A percentile compares a stretch with the other conserved stretches of the same genome.
Evolutionary conservation across 2,797 vertebrate genomes (phyloP).

Genomic region (Lophotriccus pileatus): DNA sequence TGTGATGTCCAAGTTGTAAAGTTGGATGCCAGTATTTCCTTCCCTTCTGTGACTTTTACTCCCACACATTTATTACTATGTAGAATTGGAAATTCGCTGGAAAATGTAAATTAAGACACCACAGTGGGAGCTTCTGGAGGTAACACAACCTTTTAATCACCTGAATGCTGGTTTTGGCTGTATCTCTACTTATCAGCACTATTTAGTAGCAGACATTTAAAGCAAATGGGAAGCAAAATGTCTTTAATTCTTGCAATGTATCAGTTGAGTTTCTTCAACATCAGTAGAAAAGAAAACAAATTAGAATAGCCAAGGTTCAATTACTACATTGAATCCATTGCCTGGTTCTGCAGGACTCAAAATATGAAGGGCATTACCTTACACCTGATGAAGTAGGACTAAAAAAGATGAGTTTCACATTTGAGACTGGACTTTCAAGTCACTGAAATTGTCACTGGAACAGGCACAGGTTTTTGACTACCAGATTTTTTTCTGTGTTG

Average conservation of each 20-base stretch:
- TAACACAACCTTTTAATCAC: background rate
- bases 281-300: background rate
- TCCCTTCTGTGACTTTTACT: constrained; percentile 24
- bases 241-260: background rate
- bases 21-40: background rate
- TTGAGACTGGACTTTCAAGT: background rate
- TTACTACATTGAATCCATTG: background rate
- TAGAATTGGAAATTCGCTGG: background rate
- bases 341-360: background rate
- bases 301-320: background rate
- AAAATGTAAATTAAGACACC: constrained; percentile 54
- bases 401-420: background rate
- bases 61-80: background rate
- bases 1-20: background rate
- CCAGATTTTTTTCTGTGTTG: background rate
- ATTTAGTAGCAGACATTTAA: background rate
- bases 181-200: background rate
- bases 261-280: background rate
- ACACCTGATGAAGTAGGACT: background rate
- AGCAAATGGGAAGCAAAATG: background rate
- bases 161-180: background rate
- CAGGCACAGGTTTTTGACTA: background rate
- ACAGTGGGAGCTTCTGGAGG: background rate
- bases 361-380: background rate
- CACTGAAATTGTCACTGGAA: background rate